Conservation (phyloP, 2,888 invertebrate species). For the Hypercompe scribonia region DNA sequence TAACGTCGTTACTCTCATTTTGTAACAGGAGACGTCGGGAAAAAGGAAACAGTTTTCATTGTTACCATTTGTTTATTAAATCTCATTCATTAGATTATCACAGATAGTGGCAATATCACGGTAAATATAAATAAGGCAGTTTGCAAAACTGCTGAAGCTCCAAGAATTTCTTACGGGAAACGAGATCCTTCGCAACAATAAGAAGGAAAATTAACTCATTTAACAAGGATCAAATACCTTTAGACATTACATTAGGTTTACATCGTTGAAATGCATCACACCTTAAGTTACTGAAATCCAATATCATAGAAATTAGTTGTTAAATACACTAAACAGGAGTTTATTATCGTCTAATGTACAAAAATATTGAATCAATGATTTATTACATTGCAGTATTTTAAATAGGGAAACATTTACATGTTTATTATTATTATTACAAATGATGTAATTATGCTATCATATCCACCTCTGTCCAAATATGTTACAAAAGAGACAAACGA, state of each 20-base stretch:
- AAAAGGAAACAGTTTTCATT: constrained; percentile 83
- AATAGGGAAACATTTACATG: constrained; percentile 32
- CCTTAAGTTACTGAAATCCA: constrained; percentile 47
- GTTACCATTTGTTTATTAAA: constrained; percentile 81
- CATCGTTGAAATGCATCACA: constrained; percentile 40
- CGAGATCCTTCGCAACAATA: constrained; percentile 61
- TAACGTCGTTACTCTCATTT: constrained; percentile 32
- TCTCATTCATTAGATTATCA: constrained; percentile 72
- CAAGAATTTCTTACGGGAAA: constrained; percentile 52
- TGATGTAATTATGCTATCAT: constrained; percentile 36
- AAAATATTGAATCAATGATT: constrained; percentile 39
- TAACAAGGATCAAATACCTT: constrained; percentile 50
- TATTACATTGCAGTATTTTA: constrained; percentile 34
- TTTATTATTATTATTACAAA: constrained; percentile 47
- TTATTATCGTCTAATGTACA: constrained; percentile 46
- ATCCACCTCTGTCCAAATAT: constrained; percentile 46
- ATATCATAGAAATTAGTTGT: constrained; percentile 35
- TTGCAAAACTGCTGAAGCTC: constrained; percentile 68
- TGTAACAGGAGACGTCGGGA: constrained; percentile 72
- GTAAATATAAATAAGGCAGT: constrained; percentile 64
- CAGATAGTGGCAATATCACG: constrained; percentile 65
- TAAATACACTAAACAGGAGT: constrained; percentile 47
- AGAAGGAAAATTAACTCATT: constrained; percentile 50
- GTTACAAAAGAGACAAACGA: constrained; percentile 39
- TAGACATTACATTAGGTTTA: constrained; percentile 42